phyloP scores from a whole-genome alignment of 2,113 vertebrate genomes.

The Stigmatopora nigra region DNA sequence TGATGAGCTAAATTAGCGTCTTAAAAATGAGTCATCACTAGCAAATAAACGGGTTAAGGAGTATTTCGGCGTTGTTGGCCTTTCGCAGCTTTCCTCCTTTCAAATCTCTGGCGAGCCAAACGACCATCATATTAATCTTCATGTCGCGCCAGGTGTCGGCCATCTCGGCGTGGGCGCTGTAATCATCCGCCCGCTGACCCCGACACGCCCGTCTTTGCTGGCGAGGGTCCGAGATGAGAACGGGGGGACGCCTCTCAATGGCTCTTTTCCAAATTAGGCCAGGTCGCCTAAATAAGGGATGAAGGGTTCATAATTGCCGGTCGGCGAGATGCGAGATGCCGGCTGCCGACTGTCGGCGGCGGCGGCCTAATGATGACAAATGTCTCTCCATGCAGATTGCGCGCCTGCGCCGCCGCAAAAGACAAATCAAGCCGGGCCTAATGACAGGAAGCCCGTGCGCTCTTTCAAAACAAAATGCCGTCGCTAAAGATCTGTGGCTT shows the following conservation, averaged over 20 bases:
- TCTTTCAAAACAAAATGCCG: conserved; percentile 49
- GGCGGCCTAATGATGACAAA: conserved; percentile 99
- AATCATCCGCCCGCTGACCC: conserved; percentile 77
- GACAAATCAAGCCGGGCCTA: conserved; percentile 44
- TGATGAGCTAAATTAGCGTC: too few relatives aligned
- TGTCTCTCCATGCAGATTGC: conserved; percentile 97
- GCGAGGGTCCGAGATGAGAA: too few relatives aligned
- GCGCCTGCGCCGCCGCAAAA: conserved; percentile 50
- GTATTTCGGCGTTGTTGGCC: neutral
- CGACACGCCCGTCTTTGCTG: conserved; percentile 47
- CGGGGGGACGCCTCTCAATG: too few relatives aligned
- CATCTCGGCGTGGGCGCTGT: conserved; percentile 65
- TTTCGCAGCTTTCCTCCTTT: neutral
- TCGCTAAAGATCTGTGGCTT: conserved; percentile 17
- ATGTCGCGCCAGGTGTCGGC: conserved; percentile 53
- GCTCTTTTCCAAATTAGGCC: conserved; percentile 62
- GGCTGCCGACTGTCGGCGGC: conserved; percentile 98
- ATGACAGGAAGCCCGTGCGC: conserved; percentile 56
- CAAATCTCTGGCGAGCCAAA: neutral
- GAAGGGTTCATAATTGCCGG: conserved; percentile 84
- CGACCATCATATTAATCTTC: conserved; percentile 68
- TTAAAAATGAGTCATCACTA: too few relatives aligned
- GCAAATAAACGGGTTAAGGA: too few relatives aligned
- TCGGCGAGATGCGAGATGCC: conserved; percentile 88
- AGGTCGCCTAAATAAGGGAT: conserved; percentile 77